These are phyloP conservation scores for Platalea minor DNA, from an alignment of 2,797 vertebrate species.

Conservation along the genomic window DNA sequence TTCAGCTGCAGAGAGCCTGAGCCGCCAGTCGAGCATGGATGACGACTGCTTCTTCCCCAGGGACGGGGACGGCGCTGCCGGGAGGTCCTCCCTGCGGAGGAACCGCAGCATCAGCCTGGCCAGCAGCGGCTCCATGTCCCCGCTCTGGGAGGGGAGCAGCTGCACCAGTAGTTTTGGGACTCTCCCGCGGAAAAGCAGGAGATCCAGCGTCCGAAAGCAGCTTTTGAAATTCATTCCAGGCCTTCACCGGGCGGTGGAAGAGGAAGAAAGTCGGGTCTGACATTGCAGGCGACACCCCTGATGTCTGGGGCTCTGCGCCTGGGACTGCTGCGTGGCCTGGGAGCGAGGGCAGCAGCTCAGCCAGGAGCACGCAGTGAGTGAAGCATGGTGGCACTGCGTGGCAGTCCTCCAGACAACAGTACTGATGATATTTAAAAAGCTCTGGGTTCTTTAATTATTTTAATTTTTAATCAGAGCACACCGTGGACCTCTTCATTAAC, in stretches of 20 bases:
- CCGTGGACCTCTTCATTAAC: background rate
- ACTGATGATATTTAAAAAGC: background rate
- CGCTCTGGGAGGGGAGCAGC: constrained; percentile 78
- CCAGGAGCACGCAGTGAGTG: fast-evolving
- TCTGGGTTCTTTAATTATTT: background rate
- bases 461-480: background rate
- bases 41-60: constrained; percentile 80
- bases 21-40: constrained; percentile 77
- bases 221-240: constrained; percentile 90
- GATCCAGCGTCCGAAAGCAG: constrained; percentile 82
- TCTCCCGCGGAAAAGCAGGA: constrained; percentile 83
- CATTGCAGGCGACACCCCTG: fast-evolving
- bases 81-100: constrained; percentile 53
- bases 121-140: constrained; percentile 83
- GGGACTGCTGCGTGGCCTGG: background rate
- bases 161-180: constrained; percentile 84
- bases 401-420: background rate
- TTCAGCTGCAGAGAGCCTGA: constrained; percentile 69
- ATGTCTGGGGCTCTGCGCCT: fast-evolving
- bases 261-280: constrained; percentile 82
- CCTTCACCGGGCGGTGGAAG: constrained; percentile 87
- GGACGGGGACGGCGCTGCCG: background rate
- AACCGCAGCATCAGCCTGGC: constrained; percentile 81
- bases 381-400: background rate
- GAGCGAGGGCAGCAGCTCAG: background rate